phyloP scores from a whole-genome alignment of 2,797 vertebrate genomes.

The Typhlichthys subterraneus region DNA sequence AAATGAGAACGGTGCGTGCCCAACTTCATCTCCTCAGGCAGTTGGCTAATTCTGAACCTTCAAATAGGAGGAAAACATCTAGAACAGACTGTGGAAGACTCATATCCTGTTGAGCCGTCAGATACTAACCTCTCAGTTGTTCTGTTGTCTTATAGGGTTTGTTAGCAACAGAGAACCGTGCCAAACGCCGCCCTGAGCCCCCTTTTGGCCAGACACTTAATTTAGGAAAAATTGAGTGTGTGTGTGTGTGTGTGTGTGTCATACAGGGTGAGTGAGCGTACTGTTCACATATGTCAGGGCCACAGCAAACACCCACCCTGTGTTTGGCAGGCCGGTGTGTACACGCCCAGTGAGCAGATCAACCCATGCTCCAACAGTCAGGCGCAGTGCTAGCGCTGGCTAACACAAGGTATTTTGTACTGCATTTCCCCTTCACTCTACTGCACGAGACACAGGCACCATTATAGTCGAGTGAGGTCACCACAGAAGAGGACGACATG shows the following conservation, averaged over 20 bases:
- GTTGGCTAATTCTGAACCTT: constrained; percentile 10
- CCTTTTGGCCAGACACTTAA: constrained; percentile 30
- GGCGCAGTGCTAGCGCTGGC: constrained; percentile 47
- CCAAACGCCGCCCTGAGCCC: constrained; percentile 30
- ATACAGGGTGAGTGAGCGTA: constrained; percentile 40
- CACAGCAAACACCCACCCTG: constrained; percentile 66
- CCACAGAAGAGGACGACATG: constrained; percentile 6
- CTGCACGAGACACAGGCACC: neutral
- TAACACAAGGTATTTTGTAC: neutral
- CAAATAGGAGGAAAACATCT: constrained; percentile 7
- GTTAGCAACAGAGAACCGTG: constrained; percentile 25
- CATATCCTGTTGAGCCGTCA: constrained; percentile 3
- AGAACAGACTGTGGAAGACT: neutral
- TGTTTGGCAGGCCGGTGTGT: constrained; percentile 50
- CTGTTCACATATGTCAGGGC: constrained; percentile 46
- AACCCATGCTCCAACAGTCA: constrained; percentile 33
- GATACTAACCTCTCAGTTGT: no score
- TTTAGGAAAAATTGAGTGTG: constrained; percentile 7
- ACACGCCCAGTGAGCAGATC: constrained; percentile 71
- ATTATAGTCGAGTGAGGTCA: constrained; percentile 41
- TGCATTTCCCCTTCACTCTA: no score
- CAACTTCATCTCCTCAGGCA: neutral
- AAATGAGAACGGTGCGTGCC: constrained; percentile 5
- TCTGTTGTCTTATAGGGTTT: constrained; percentile 26
- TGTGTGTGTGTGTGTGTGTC: constrained; percentile 30